phyloP scores from a whole-genome alignment of 2,113 vertebrate genomes.

The Lagopus muta region DNA sequence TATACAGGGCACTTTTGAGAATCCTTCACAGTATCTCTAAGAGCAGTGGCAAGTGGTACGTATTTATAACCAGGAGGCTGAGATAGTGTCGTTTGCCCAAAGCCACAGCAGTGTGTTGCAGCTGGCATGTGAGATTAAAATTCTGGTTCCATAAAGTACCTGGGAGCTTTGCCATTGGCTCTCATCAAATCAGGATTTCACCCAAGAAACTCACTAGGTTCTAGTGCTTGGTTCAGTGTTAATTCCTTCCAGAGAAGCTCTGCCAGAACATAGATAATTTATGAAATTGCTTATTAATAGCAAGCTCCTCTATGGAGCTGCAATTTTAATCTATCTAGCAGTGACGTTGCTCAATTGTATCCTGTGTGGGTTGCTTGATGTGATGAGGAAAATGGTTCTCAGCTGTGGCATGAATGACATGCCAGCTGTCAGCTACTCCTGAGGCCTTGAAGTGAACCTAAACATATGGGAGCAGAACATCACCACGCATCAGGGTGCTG shows the following conservation, averaged over 20 bases:
- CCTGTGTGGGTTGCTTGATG: not conserved
- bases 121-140: not conserved
- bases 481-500: not conserved
- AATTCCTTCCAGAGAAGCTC: not conserved
- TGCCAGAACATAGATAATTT: constrained; percentile 14
- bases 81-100: not conserved
- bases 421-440: not conserved
- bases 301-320: not conserved
- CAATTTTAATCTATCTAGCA: not conserved
- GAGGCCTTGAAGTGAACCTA: not conserved
- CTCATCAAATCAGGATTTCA: not conserved
- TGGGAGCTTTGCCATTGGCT: constrained; percentile 1
- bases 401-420: not conserved
- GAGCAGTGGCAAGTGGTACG: not conserved
- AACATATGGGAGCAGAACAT: not conserved
- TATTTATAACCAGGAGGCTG: not conserved
- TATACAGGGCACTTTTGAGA: not conserved
- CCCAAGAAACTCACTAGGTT: not conserved
- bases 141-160: not conserved
- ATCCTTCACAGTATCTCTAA: not conserved
- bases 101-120: not conserved
- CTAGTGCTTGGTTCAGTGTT: not conserved
- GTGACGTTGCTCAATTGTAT: not conserved
- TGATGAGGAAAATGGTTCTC: not conserved
- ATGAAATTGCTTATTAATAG: constrained; percentile 20